Conservation (phyloP, 2,113 vertebrate genomes). For the Leuciscus idus region DNA sequence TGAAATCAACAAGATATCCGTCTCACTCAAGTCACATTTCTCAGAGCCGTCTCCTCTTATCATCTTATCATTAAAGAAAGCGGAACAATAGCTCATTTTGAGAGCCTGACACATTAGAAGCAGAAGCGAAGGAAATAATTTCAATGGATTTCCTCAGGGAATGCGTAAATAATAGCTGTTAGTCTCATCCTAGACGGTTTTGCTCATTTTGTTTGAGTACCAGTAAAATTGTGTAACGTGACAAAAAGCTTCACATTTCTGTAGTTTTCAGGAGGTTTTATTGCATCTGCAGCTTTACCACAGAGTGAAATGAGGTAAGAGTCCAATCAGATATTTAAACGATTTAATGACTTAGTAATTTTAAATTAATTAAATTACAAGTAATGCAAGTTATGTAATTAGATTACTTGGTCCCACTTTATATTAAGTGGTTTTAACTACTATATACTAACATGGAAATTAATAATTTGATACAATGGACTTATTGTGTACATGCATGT, state of each 20-base stretch:
- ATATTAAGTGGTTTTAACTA: too few relatives aligned
- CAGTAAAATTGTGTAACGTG: background rate
- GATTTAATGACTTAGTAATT: background rate
- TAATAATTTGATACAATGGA: too few relatives aligned
- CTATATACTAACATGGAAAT: too few relatives aligned
- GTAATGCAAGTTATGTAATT: too few relatives aligned
- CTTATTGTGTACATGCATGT: too few relatives aligned
- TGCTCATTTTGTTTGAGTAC: constrained; percentile 5
- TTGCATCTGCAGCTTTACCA: background rate
- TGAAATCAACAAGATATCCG: constrained; percentile 12
- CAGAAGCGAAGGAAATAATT: background rate
- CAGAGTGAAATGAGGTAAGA: background rate
- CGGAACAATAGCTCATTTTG: constrained; percentile 15
- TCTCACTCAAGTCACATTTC: background rate
- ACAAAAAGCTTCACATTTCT: background rate
- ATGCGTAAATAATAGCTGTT: constrained; percentile 1
- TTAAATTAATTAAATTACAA: background rate
- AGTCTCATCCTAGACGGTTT: background rate
- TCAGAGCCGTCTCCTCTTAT: background rate
- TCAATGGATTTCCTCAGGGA: constrained; percentile 35
- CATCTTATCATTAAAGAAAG: constrained; percentile 6
- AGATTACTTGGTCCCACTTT: too few relatives aligned
- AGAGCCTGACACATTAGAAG: constrained; percentile 12
- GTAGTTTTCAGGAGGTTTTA: background rate
- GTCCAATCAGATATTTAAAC: background rate